These are phyloP conservation scores for Tenodera sinensis DNA, from an alignment of 2,888 invertebrate genomes.

Conservation along the genomic window DNA sequence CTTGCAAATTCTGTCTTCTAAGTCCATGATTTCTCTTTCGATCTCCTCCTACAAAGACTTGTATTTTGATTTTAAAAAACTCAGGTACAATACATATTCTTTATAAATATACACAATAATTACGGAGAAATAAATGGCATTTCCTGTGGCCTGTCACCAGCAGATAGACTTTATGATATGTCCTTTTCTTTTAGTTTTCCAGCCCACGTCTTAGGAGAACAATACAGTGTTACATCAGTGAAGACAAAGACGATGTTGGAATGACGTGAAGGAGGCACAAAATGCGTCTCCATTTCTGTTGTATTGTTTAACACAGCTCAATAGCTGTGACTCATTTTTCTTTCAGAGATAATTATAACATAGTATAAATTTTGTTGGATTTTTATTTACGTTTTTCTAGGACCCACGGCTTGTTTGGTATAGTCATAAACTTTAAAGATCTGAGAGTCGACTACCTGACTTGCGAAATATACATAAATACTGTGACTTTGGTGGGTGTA, in stretches of 20 bases:
- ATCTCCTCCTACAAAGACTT: not conserved
- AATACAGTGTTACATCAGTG: not conserved
- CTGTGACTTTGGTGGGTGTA: too few relatives aligned
- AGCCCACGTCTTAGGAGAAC: not conserved
- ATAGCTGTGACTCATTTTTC: not conserved
- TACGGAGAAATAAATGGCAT: not conserved
- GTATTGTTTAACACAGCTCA: not conserved
- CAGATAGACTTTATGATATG: not conserved
- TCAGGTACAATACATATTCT: not conserved
- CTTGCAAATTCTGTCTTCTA: too few relatives aligned
- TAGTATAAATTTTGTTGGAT: too few relatives aligned
- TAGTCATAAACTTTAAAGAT: too few relatives aligned
- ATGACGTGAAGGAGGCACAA: not conserved
- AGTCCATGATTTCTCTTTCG: not conserved
- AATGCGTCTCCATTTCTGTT: not conserved
- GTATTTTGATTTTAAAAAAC: not conserved
- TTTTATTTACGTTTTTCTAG: too few relatives aligned
- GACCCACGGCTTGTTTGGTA: too few relatives aligned
- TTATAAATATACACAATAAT: not conserved
- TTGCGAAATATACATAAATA: too few relatives aligned
- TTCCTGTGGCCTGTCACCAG: not conserved
- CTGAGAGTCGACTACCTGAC: too few relatives aligned
- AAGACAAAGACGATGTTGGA: not conserved
- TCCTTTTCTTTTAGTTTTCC: not conserved
- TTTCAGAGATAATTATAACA: too few relatives aligned